Evolutionary conservation across 2,797 vertebrate genomes (phyloP).

Genomic region (Tenualosa thibaudeaui): DNA sequence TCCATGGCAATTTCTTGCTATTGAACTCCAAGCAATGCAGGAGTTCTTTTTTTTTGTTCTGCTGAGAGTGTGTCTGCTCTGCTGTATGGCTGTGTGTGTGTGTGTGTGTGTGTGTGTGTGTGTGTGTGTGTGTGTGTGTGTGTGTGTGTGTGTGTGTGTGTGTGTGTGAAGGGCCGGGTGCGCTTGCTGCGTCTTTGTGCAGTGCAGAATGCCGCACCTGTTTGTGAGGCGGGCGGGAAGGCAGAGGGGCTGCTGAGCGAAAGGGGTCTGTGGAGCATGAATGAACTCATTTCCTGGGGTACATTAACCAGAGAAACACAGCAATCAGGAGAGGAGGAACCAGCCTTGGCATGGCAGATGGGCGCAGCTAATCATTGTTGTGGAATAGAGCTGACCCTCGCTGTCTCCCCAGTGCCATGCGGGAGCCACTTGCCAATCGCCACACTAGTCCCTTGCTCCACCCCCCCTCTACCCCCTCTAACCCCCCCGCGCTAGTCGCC

Average conservation of each 20-base stretch:
- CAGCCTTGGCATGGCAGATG: conserved; percentile 73
- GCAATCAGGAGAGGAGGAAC: conserved; percentile 76
- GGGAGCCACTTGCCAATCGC: conserved; percentile 62
- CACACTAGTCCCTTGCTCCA: conserved; percentile 44
- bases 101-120: not conserved
- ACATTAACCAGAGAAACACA: conserved; percentile 67
- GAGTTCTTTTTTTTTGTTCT: conserved; percentile 34
- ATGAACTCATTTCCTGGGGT: conserved; percentile 78
- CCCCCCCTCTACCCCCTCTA: too few relatives aligned
- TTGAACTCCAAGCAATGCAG: not conserved
- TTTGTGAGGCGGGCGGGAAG: conserved; percentile 52
- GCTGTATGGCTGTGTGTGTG: not conserved
- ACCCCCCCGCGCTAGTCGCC: conserved; percentile 31
- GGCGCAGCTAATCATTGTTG: conserved; percentile 82
- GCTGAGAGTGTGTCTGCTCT: conserved; percentile 51
- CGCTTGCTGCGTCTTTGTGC: conserved; percentile 46
- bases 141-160: not conserved
- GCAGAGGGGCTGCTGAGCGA: conserved; percentile 52
- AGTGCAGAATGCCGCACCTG: conserved; percentile 71
- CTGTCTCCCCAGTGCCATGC: conserved; percentile 66
- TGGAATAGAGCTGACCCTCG: conserved; percentile 84
- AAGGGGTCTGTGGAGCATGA: conserved; percentile 70
- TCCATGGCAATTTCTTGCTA: not conserved
- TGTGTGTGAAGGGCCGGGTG: not conserved
- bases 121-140: not conserved